Evolutionary conservation across 2,113 vertebrate genomes (phyloP).

Genomic region (Sakesphorus luctuosus): DNA sequence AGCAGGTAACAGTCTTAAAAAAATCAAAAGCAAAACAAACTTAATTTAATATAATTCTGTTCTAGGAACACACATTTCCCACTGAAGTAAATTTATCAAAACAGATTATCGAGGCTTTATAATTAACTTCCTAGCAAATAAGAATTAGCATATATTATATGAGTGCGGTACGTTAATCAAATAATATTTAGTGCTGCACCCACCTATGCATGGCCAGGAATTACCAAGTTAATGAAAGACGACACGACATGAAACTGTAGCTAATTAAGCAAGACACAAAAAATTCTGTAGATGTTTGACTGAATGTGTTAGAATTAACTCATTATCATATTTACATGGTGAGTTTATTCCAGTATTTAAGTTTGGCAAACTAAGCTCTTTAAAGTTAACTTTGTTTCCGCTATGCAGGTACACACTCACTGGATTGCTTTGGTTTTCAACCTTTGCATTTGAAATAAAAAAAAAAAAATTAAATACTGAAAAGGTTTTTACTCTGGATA

Average conservation of each 20-base stretch:
- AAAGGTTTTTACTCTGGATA: background rate
- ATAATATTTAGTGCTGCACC: conserved; percentile 59
- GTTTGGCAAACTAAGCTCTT: background rate
- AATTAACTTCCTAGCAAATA: conserved; percentile 70
- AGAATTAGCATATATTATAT: conserved; percentile 71
- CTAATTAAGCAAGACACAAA: conserved; percentile 70
- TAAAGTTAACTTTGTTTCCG: background rate
- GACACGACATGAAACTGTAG: conserved; percentile 58
- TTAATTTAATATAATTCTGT: conserved; percentile 22
- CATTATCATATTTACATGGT: conserved; percentile 56
- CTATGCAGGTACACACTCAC: fast-evolving
- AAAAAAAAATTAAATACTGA: background rate
- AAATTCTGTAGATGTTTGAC: conserved; percentile 40
- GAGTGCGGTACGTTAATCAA: conserved; percentile 41
- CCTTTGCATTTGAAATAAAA: background rate
- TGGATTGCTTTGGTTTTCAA: background rate
- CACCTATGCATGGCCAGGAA: conserved; percentile 64
- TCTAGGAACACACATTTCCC: conserved; percentile 46
- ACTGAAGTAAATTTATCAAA: conserved; percentile 62
- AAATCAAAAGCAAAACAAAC: background rate
- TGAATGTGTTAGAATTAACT: conserved; percentile 47
- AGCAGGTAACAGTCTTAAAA: background rate
- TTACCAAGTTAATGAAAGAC: conserved; percentile 70
- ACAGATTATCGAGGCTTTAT: conserved; percentile 67
- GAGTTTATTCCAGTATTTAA: conserved; percentile 11